Evolutionary conservation across 2,888 invertebrate species (phyloP), one percentile per base, ranked within the genome.

Genomic region (Rhagophthalmus giganteus): DNA sequence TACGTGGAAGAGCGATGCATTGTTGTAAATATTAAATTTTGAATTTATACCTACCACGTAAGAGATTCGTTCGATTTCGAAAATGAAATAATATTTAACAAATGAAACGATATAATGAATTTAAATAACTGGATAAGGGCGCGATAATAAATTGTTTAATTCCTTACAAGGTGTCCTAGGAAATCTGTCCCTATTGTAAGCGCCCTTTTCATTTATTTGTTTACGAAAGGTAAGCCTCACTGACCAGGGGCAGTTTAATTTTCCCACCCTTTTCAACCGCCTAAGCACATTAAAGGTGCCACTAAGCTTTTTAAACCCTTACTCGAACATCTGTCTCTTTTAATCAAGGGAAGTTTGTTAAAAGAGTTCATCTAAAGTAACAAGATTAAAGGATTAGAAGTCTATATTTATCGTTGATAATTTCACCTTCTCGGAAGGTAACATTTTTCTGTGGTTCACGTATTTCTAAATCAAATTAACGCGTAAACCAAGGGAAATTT

Each of bases 231-330:
- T 51, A 51, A 50, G 42, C 46, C 47, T 47, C 32, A 38, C 47
- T 50, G 55, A 58, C 56, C 44, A 49, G 50, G 46, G 45, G 31
- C 35, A 47, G 51, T 57, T 54, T 60, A 59, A 63, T 64, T 63
- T 61, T 58, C 55, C 59, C 54, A 55, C 54, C 45, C 44, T 14
- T 27, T 46, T 55, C 55, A 60, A 48, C 53, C 48, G 16, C 30
- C 32, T 59, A 58, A 62, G 62, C 52, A 60, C 57, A 57, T 62
- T 58, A 58, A 57, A 59, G 57, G 58, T 63, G 55, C 46, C 45
- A 52, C 58, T 61, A 57, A 63, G 59, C 63, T 60, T 63, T 63
- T 61, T 53, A 60, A 64, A 61, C 55, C 63, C 56, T 55, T 59
- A 62, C 60, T 63, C 57, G 57, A 61, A 58, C 62, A 61, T 60